Evolutionary conservation across 2,888 invertebrate species (phyloP), one percentile per base, ranked within the genome.

Genomic region (Epiblema foenella): DNA sequence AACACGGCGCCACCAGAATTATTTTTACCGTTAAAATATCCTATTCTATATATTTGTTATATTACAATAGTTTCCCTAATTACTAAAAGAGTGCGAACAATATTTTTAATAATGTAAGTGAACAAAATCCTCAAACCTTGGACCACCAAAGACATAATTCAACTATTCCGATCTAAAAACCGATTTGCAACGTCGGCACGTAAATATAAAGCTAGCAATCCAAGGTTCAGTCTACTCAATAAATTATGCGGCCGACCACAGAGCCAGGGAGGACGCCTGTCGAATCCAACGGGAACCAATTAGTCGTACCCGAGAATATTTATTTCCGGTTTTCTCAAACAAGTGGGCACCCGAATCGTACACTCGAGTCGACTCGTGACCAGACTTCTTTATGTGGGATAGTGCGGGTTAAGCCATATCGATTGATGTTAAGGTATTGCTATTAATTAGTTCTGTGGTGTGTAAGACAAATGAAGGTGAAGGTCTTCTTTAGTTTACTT

Each of bases 281-380:
- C 89, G 89, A 89, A 87, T 88, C 89, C 89, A 88, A 87, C 89
- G 88, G 89, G 88, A 89, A 90, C 91, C 91, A 91, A 93, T 93
- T 93, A 92, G 92, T 92, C 89, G 86, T 82, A 81, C 84, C 84
- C 83, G 83, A 83, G 88, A 87, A 91, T 92, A 92, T 92, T 92
- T 93, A 92, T 92, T 90, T 90, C 91, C 89, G 89, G 90, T 88
- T 86, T 84, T 84, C 87, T 86, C 86, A 85, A 89, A 89, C 87
- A 89, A 89, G 86, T 84, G 86, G 83, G 81, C 83, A 79, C 81
- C 85, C 81, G 82, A 86, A 78, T 77, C 79, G 79, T 77, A 77
- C 80, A 81, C 84, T 85, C 85, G 86, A 85, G 83, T 84, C 73
- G 83, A 83, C 79, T 81, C 84, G 85, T 86, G 86, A 85, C 83